Percentiles rank a stretch among this genome's conserved stretches.
phyloP scores from a whole-genome alignment of 2,888 invertebrate species.

The Brachyopa scutellaris region DNA sequence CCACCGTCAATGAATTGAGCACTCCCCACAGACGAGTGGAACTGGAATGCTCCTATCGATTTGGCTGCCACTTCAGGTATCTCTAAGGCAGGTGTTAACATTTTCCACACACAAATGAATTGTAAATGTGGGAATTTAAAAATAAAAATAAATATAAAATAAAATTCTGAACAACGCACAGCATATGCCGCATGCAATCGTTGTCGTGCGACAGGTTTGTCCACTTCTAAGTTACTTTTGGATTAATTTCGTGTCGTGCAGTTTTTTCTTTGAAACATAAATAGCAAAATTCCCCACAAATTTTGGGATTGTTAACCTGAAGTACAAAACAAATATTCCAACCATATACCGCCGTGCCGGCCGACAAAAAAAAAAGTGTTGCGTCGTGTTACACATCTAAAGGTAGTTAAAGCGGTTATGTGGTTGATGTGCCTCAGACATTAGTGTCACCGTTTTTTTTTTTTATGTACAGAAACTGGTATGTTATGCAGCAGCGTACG shows the following conservation, averaged over 20 bases:
- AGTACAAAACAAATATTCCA: too few relatives aligned
- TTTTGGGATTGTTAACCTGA: slow-evolving; percentile 10
- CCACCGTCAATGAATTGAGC: too few relatives aligned
- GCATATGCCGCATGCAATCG: background rate
- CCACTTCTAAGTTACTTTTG: background rate
- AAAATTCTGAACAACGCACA: background rate
- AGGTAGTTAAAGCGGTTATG: too few relatives aligned
- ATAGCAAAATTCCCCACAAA: background rate
- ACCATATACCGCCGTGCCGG: too few relatives aligned
- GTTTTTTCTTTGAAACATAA: background rate
- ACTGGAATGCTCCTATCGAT: background rate
- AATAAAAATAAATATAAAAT: too few relatives aligned
- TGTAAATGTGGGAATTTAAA: background rate
- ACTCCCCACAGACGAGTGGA: background rate
- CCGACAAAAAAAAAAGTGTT: slow-evolving; percentile 1
- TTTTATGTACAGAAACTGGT: background rate
- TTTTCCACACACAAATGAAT: too few relatives aligned
- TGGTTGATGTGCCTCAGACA: too few relatives aligned
- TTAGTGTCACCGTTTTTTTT: background rate
- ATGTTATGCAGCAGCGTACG: slow-evolving; percentile 1
- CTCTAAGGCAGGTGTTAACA: background rate
- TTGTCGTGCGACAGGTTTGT: slow-evolving; percentile 22
- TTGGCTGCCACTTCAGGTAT: background rate
- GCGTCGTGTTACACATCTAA: too few relatives aligned
- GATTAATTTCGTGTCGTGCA: too few relatives aligned